Base-by-base conservation (phyloP, 64 coral and sea anemone genomes). In the Orbicella faveolata region DNA sequence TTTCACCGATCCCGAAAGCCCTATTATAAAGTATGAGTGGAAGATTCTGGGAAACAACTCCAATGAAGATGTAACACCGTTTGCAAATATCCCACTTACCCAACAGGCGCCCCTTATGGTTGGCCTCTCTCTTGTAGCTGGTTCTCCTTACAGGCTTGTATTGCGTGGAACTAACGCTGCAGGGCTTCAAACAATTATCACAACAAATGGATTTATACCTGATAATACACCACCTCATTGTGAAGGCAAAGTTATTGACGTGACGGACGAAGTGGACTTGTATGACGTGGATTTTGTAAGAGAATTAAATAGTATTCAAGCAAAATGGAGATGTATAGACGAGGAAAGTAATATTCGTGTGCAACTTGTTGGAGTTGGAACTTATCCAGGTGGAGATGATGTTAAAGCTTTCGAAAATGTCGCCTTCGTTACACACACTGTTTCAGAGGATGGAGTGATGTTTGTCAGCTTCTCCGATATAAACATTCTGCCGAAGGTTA, bases 341-440 rank as follows among this genome's bases (percentile, higher is more conserved):
- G 16, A 37, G 2, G 96, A 98, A 74, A 98, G 91, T 96, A 88
- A 87, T 64, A 85, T 91, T 48, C 34, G 74, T 63, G 66, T 83
- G 41, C 81, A 93, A 65, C 41, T 88, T 11, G 79, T 95, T 36
- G 96, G 88, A 33, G 88, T 98, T 18, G 96, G 93, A 52, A 98
- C 88, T 57, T 98, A 98, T 65, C 96, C 96, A n/a, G 94, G 94
- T 19, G 96, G 96, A 48, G 91, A 93, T 62, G 85, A 98, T 36
- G 80, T 95, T 54, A 95, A 88, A 87, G 5, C 23, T 0, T 98
- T 98, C 89, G 70, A 87, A 70, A 74, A 51, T 21, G 74, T 88
- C 33, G 4, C 41, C 23, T 59, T 82, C 51, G 68, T 92, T 61
- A 79, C 76, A 37, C 61, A 80, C 51, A 86, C 80, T 52, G 70